Conservation (phyloP, 1,140 invertebrate genomes). For the Apocrypta bakeri region DNA sequence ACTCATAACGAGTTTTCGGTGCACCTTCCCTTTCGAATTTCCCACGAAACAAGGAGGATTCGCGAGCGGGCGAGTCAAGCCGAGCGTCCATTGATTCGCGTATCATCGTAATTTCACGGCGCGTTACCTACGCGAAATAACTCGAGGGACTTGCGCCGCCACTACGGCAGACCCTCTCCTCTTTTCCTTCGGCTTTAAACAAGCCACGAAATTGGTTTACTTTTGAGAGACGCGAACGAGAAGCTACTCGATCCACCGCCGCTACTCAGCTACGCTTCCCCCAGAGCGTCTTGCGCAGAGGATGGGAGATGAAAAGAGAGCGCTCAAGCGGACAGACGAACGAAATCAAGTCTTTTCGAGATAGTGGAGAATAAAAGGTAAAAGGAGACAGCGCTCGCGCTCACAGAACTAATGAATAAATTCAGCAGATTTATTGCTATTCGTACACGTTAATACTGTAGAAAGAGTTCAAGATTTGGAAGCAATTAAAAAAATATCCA, state of each 20-base stretch:
- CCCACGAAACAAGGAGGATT: slow-evolving; percentile 52
- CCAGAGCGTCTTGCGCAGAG: not conserved
- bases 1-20: slow-evolving; percentile 9
- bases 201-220: slow-evolving; percentile 75
- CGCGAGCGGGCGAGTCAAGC: slow-evolving; percentile 39
- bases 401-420: too few relatives aligned
- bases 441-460: too few relatives aligned
- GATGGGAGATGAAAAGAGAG: not conserved
- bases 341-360: not conserved
- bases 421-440: too few relatives aligned
- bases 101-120: slow-evolving; percentile 75
- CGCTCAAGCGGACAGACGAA: not conserved
- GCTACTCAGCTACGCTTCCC: not conserved
- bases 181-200: slow-evolving; percentile 69
- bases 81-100: slow-evolving; percentile 72
- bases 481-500: not conserved
- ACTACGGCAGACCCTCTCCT: slow-evolving; percentile 49
- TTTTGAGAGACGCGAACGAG: slow-evolving; percentile 57
- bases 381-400: too few relatives aligned
- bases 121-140: slow-evolving; percentile 75
- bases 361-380: too few relatives aligned
- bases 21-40: slow-evolving; percentile 51
- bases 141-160: slow-evolving; percentile 65
- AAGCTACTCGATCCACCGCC: not conserved
- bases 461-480: not conserved